Evolutionary conservation across 2,113 vertebrate genomes (phyloP).

Genomic region (Rissa tridactyla): DNA sequence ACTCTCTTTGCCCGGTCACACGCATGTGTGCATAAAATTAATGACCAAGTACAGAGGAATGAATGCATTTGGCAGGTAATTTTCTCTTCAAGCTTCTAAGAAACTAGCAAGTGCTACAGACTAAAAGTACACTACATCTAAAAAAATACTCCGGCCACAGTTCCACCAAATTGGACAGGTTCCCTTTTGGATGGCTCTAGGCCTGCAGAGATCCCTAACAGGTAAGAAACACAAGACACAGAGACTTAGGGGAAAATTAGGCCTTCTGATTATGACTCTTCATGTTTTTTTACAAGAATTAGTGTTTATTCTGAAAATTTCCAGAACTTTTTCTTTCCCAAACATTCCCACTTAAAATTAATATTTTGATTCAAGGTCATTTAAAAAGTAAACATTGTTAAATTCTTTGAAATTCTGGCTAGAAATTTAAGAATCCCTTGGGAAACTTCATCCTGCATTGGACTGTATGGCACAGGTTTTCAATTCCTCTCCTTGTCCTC

Average conservation of each 20-base stretch:
- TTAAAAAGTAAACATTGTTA: slow-evolving; percentile 63
- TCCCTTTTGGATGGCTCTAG: background rate
- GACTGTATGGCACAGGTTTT: background rate
- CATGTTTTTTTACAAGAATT: background rate
- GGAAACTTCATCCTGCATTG: slow-evolving; percentile 11
- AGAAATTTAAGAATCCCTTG: slow-evolving; percentile 45
- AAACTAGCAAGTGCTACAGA: background rate
- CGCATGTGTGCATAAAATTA: background rate
- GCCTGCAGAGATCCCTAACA: background rate
- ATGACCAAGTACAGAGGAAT: background rate
- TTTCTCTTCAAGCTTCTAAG: slow-evolving; percentile 7
- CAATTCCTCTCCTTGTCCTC: background rate
- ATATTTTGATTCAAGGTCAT: slow-evolving; percentile 43
- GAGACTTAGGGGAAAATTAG: background rate
- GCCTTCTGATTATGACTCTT: background rate
- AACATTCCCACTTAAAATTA: slow-evolving; percentile 45
- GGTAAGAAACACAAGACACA: background rate
- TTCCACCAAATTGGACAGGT: background rate
- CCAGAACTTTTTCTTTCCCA: slow-evolving; percentile 41
- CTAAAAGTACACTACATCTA: background rate
- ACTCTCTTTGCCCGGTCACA: background rate
- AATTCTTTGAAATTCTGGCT: slow-evolving; percentile 57
- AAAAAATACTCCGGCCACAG: background rate
- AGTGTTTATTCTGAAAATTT: slow-evolving; percentile 42
- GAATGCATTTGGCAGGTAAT: background rate